Percentiles rank a stretch among this genome's conserved stretches.
Conservation (phyloP, 92 coral and sea anemone genomes). For the Zoanthus sansibaricus region DNA sequence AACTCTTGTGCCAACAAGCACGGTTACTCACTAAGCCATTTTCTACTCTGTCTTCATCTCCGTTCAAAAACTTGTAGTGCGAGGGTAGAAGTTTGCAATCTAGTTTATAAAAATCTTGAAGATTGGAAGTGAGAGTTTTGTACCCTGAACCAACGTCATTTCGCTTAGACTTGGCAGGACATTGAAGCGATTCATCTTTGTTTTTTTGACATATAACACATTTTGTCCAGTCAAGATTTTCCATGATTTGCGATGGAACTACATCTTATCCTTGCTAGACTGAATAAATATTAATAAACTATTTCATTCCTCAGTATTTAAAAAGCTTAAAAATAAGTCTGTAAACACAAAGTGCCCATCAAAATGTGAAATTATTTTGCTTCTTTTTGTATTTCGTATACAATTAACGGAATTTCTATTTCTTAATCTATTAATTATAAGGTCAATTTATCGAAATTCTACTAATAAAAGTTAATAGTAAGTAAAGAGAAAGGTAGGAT, state of each 20-base stretch:
- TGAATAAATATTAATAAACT: not conserved
- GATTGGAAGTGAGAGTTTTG: conserved; percentile 43
- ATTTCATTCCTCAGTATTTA: not conserved
- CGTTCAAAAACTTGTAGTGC: conserved; percentile 22
- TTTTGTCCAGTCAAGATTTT: conserved; percentile 54
- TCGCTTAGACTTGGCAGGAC: conserved; percentile 55
- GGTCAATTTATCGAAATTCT: not conserved
- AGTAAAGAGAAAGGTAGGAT: not conserved
- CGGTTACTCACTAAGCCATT: conserved; percentile 22
- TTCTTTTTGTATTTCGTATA: not conserved
- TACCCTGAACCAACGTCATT: conserved; percentile 51
- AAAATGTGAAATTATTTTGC: not conserved
- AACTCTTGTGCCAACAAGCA: conserved; percentile 59
- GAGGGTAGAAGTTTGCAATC: conserved; percentile 15
- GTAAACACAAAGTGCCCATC: not conserved
- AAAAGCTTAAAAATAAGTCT: not conserved
- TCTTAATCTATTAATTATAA: not conserved
- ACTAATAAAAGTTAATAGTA: conserved; percentile 1
- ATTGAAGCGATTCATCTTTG: conserved; percentile 43
- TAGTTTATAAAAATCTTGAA: conserved; percentile 19
- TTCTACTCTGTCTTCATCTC: conserved; percentile 33
- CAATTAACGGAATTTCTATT: not conserved
- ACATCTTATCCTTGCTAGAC: not conserved
- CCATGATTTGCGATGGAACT: conserved; percentile 4
- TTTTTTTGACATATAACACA: conserved; percentile 62